phyloP scores from a whole-genome alignment of 1,140 invertebrate species.

The Anastrepha ludens region DNA sequence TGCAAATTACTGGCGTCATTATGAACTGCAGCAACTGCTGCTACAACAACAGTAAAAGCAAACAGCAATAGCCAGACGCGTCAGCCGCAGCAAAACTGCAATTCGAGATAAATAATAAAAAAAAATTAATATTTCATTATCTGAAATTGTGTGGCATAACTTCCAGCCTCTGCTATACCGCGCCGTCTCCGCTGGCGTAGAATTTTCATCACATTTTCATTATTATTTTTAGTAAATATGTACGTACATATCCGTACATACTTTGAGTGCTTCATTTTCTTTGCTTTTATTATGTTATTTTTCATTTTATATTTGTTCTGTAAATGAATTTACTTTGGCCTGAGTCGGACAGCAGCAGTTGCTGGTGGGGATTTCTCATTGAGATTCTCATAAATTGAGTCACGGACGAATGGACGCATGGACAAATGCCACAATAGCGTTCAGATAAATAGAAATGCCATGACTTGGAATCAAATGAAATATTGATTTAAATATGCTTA shows the following conservation, averaged over 20 bases:
- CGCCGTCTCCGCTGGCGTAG: not conserved
- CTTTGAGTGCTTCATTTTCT: not conserved
- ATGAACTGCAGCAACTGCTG: not conserved
- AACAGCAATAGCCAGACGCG: not conserved
- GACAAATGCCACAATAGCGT: slow-evolving; percentile 20
- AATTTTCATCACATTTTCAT: not conserved
- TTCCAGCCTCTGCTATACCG: not conserved
- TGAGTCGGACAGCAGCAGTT: not conserved
- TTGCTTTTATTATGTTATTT: not conserved
- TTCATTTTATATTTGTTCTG: slow-evolving; percentile 19
- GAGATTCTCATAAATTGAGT: slow-evolving; percentile 20
- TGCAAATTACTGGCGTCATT: slow-evolving; percentile 33
- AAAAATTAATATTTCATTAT: slow-evolving; percentile 40
- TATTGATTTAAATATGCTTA: slow-evolving; percentile 5
- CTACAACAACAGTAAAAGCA: not conserved
- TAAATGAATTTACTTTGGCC: slow-evolving; percentile 29
- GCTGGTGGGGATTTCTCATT: not conserved
- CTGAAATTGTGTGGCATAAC: slow-evolving; percentile 31
- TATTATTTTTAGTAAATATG: not conserved
- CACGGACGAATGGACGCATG: not conserved
- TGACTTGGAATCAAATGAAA: slow-evolving; percentile 22
- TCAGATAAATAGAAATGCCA: slow-evolving; percentile 17
- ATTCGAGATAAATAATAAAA: slow-evolving; percentile 32
- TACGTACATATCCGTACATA: no score
- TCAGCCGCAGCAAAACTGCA: slow-evolving; percentile 19